Evolutionary conservation across 2,797 vertebrate species (phyloP).

Genomic region (Manis crassicaudata): DNA sequence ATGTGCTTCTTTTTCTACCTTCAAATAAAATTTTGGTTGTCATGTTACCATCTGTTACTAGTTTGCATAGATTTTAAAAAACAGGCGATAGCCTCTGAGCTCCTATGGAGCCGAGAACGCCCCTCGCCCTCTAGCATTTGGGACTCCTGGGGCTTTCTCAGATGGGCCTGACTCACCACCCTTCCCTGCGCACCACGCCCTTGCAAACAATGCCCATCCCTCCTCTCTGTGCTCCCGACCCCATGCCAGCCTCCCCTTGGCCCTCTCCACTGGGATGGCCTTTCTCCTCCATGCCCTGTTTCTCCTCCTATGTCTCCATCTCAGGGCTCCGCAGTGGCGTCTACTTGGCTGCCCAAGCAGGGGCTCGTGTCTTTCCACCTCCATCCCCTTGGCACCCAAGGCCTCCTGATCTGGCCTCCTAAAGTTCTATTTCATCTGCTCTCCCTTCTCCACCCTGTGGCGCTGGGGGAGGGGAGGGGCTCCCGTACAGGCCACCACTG

Average conservation of each 20-base stretch:
- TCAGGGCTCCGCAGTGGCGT: rapidly evolving
- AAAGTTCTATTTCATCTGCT: neutral
- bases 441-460: neutral
- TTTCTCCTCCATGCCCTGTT: rapidly evolving
- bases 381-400: neutral
- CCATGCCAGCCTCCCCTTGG: neutral
- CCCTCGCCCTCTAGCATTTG: neutral
- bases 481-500: neutral
- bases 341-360: neutral
- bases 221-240: neutral
- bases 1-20: neutral
- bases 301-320: neutral
- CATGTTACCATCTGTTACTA: neutral
- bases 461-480: neutral
- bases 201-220: neutral
- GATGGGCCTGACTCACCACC: rapidly evolving
- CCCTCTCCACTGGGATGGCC: neutral
- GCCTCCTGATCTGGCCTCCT: neutral
- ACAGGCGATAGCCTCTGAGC: neutral
- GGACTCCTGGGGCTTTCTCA: neutral
- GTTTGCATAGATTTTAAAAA: neutral
- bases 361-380: neutral
- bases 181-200: neutral
- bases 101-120: neutral
- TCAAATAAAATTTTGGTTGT: constrained; percentile 16